Percentiles rank a stretch among this genome's conserved stretches.
phyloP scores from a whole-genome alignment of 2,113 vertebrate species.

The Muntiacus reevesi region DNA sequence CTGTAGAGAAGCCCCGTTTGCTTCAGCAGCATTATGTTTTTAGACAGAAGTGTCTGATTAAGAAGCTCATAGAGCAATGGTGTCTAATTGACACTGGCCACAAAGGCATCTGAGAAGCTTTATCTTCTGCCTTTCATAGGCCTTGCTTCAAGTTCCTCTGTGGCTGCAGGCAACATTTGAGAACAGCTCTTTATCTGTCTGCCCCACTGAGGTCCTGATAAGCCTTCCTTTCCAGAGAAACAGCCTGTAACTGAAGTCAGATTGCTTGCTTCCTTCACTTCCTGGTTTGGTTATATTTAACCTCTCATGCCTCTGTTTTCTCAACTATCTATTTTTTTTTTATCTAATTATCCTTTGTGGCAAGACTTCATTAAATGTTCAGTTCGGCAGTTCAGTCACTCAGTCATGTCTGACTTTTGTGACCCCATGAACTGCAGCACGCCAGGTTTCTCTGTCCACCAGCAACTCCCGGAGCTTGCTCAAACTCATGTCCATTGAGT shows the following conservation, averaged over 20 bases:
- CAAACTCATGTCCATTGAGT: not conserved
- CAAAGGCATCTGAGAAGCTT: not conserved
- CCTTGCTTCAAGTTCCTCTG: not conserved
- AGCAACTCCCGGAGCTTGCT: not conserved
- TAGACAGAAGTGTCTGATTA: slow-evolving; percentile 29
- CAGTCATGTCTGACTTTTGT: not conserved
- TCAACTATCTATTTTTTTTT: not conserved
- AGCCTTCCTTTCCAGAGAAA: not conserved
- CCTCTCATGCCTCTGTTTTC: not conserved
- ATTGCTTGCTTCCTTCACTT: not conserved
- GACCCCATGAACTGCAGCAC: not conserved
- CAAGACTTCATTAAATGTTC: not conserved
- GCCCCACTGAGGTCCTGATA: not conserved
- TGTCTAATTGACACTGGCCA: slow-evolving; percentile 18
- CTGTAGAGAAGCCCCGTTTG: not conserved
- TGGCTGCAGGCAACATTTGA: not conserved
- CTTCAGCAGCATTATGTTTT: not conserved
- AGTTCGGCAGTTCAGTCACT: not conserved
- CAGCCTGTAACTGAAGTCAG: fast-evolving
- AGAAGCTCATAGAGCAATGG: not conserved
- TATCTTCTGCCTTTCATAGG: not conserved
- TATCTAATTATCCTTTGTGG: not conserved
- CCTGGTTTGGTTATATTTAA: not conserved
- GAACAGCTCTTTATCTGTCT: not conserved
- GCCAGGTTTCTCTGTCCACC: not conserved